Conservation (phyloP, 2,797 vertebrate species). For the Myotis myotis region DNA sequence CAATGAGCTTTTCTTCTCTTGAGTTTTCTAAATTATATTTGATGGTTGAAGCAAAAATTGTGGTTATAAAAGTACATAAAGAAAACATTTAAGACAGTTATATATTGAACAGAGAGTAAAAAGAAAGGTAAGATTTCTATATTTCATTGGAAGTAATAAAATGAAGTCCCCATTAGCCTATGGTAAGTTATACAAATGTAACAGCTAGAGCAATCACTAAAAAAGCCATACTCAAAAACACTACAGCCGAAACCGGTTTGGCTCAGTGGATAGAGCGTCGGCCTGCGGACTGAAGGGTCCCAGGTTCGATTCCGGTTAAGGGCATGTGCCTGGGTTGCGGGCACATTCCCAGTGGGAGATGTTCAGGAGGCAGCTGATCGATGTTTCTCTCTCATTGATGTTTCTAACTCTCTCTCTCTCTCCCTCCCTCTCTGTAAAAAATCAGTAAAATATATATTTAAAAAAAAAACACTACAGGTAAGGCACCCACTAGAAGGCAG, state of each 20-base stretch:
- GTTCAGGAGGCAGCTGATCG: too few species aligned
- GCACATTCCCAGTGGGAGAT: too few species aligned
- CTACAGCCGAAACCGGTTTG: not conserved
- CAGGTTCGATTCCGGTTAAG: too few species aligned
- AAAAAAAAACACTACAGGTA: not conserved
- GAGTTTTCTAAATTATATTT: constrained; percentile 12
- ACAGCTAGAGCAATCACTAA: not conserved
- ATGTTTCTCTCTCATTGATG: too few species aligned
- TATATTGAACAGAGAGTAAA: not conserved
- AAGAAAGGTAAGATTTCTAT: not conserved
- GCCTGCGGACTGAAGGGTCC: too few species aligned
- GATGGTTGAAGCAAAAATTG: not conserved
- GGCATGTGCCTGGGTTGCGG: too few species aligned
- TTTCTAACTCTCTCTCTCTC: too few species aligned
- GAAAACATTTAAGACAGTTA: not conserved
- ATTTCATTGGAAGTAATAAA: constrained; percentile 8
- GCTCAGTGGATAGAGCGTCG: too few species aligned
- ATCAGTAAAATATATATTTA: too few species aligned
- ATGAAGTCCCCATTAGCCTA: not conserved
- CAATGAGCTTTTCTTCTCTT: not conserved
- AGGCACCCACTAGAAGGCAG: not conserved
- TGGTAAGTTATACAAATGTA: not conserved
- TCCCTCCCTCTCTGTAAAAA: too few species aligned
- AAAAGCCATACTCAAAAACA: not conserved
- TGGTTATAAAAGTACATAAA: not conserved